Evolutionary conservation across 1,140 invertebrate genomes (phyloP), one percentile per base, ranked within the genome.

Genomic region (Alviniconcha marisindica): DNA sequence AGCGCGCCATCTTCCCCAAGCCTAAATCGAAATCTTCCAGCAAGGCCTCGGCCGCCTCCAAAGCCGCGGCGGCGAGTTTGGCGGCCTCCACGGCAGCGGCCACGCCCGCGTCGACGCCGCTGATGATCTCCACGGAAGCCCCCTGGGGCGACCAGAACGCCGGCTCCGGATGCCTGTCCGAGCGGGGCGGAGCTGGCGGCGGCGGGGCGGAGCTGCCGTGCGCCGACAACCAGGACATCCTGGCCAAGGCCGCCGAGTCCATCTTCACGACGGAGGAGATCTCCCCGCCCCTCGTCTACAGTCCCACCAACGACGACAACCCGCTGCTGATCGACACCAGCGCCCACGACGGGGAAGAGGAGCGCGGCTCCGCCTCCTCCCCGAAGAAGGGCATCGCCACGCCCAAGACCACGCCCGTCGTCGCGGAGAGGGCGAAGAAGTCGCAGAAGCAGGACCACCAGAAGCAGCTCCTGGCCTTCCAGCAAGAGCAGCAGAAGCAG

Each of bases 181-280:
- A 80, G 38, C 38, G 40, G 51, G 56, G 74, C 71, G 24, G 79
- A 63, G 71, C 28, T 69, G 44, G 60, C n/a, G 40, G 44, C 40
- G 51, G 42, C 51, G 24, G 56, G 33, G 42, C 28, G 38, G 31
- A 66, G 74, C 12, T 74, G 83, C 33, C 40, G 69, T 36, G 48
- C 71, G 56, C 83, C 40, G 24, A 83, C 73, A 44, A 69, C 63
- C 21, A 89, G 15, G 93, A 93, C 84, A 93, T 93, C 73, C 88
- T 93, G 44, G 93, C 93, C 10, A 90, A 92, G 88, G 93, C 93
- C 36, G 91, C 92, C 33, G 91, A 93, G 83, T 93, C 92, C 0
- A 93, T 93, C 77, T 93, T 93, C 84, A 88, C 90, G 15, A 82
- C 85, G 33, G 80, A 73, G 5, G 89, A 91, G 28, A 89, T 90